Conservation (phyloP, 64 coral and sea anemone species). For the Porites australiensis region DNA sequence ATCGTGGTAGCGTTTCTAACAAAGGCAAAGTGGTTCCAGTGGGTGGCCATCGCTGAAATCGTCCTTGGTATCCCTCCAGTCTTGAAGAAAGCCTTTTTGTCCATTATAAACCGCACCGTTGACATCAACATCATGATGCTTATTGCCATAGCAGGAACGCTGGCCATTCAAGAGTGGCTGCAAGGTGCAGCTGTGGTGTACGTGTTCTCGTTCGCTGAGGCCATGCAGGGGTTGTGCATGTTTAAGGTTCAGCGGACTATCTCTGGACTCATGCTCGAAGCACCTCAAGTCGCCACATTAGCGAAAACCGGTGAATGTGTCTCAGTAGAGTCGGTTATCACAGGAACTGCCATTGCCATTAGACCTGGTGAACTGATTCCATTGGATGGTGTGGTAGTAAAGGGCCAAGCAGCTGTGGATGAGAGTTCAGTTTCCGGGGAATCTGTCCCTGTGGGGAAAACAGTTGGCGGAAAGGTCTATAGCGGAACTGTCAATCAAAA, state of each 20-base stretch:
- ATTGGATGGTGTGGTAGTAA: constrained; percentile 95
- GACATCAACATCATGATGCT: constrained; percentile 92
- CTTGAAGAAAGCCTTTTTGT: constrained; percentile 68
- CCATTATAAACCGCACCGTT: constrained; percentile 60
- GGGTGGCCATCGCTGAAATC: constrained; percentile 94
- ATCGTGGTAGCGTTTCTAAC: constrained; percentile 55
- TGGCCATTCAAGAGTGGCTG: constrained; percentile 84
- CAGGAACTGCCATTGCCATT: constrained; percentile 90
- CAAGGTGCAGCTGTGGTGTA: constrained; percentile 95
- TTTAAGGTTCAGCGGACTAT: constrained; percentile 93
- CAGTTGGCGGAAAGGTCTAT: constrained; percentile 64
- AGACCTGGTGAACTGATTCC: constrained; percentile 93
- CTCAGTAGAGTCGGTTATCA: constrained; percentile 71
- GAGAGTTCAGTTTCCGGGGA: constrained; percentile 97
- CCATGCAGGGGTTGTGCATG: constrained; percentile 83
- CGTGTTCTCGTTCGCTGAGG: constrained; percentile 87
- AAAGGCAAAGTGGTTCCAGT: constrained; percentile 68
- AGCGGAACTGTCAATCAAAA: constrained; percentile 99
- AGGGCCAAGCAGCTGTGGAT: constrained; percentile 81
- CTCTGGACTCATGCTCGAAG: constrained; percentile 91
- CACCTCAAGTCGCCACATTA: constrained; percentile 85
- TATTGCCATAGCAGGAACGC: constrained; percentile 88
- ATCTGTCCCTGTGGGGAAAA: constrained; percentile 91
- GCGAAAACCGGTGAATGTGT: constrained; percentile 85
- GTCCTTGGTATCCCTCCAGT: constrained; percentile 81